These are phyloP conservation scores for Neomicropteryx cornuta DNA, from an alignment of 1,140 invertebrate species.

Conservation along the genomic window DNA sequence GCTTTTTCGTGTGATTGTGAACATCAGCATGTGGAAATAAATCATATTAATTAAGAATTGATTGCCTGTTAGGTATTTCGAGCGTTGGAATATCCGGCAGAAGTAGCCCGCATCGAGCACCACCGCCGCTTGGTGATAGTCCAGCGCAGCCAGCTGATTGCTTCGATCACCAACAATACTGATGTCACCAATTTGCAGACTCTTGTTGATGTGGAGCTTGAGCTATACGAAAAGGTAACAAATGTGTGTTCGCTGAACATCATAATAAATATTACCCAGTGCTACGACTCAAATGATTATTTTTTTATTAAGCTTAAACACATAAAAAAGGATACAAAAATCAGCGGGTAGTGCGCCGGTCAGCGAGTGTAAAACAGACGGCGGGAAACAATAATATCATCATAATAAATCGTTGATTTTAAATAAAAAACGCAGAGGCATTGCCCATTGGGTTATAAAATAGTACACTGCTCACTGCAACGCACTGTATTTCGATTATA, in stretches of 20 bases:
- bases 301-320: background rate
- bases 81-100: constrained; percentile 59
- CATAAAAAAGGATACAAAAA: background rate
- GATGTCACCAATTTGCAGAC: constrained; percentile 42
- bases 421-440: too few relatives aligned
- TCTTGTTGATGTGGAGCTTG: constrained; percentile 45
- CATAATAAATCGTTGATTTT: too few relatives aligned
- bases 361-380: background rate
- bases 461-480: too few relatives aligned
- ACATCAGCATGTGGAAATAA: too few relatives aligned
- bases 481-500: too few relatives aligned
- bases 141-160: constrained; percentile 39
- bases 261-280: constrained; percentile 10
- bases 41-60: too few relatives aligned
- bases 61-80: constrained; percentile 58
- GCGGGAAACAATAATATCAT: too few relatives aligned
- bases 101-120: constrained; percentile 45
- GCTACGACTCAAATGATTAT: background rate
- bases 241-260: too few relatives aligned
- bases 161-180: constrained; percentile 44
- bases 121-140: constrained; percentile 38
- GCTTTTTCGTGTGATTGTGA: too few relatives aligned
- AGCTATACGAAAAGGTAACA: constrained; percentile 46
- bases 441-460: too few relatives aligned
- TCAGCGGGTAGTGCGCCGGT: background rate